Conservation (phyloP, 2,888 invertebrate genomes). For the Cerceris ruficornis region DNA sequence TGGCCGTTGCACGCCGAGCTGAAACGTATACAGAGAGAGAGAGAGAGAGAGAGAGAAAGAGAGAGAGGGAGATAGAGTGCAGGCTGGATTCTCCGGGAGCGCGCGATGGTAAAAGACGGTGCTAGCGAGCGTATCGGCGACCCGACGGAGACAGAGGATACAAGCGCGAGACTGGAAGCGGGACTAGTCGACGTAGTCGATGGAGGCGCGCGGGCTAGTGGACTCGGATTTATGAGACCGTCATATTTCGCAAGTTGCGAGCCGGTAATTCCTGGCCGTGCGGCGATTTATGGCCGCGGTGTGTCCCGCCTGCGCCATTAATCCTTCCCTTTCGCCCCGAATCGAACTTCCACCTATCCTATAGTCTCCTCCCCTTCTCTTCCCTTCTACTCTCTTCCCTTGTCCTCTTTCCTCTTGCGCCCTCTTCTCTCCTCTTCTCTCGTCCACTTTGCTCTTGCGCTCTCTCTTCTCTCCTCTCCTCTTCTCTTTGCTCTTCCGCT, state of each 20-base stretch:
- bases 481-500: constrained; percentile 3
- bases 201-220: constrained; percentile 80
- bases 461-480: constrained; percentile 6
- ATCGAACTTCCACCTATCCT: constrained; percentile 78
- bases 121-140: constrained; percentile 25
- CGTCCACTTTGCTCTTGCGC: background rate
- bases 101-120: constrained; percentile 41
- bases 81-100: constrained; percentile 57
- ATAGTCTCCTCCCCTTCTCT: constrained; percentile 37
- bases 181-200: constrained; percentile 72
- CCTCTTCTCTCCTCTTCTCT: background rate
- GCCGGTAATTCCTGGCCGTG: constrained; percentile 84
- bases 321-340: constrained; percentile 80
- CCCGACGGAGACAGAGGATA: constrained; percentile 36
- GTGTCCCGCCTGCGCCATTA: constrained; percentile 83
- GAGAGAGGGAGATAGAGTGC: constrained; percentile 17
- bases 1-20: constrained; percentile 74
- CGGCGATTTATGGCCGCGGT: constrained; percentile 83
- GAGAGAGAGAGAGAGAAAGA: constrained; percentile 31
- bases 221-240: constrained; percentile 84
- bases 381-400: background rate
- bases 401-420: no score
- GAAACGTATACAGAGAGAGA: constrained; percentile 58
- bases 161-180: constrained; percentile 54
- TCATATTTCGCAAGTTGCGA: constrained; percentile 85